Evolutionary conservation across 2,113 vertebrate species (phyloP), one percentile per base, ranked within the genome.

Genomic region (Brachyhypopomus gauderio): DNA sequence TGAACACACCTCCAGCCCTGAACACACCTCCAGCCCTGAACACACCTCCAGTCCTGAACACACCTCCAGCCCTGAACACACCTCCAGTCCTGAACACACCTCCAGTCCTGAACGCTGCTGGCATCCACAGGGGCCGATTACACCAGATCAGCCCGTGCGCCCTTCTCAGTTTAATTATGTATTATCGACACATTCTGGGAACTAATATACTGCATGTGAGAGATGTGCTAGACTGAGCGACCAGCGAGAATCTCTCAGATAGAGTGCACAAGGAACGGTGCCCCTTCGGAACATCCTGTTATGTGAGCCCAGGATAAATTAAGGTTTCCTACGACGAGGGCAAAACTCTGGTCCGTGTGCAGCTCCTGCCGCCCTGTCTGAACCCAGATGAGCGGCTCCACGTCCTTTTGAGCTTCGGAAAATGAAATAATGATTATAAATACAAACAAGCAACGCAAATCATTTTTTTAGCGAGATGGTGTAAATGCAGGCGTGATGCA

Each of bases 181-280:
- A 78, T n/a, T 22, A 3, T 14, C 34, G 45, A 56, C 64, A 52
- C 63, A 69, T 55, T 36, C 59, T 48, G 25, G 63, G 22, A 52
- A 48, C 36, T 63, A 48, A 64, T 69, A 59, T 70, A 59, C 12
- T 59, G 8, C 23, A 62, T 30, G 14, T 41, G 56, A 14, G 30
- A 79, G 55, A 34, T 56, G 17, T 77, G 27, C 36, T 58, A 56
- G 45, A 69, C 62, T 55, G 76, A 78, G 48, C 38, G 55, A 30
- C 5, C 38, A 59, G 12, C 27, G 23, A 20, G 38, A 22, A 66
- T 38, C 62, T 55, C 3, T 69, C 4, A 78, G 27, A 64, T 36
- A 45, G 34, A 27, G 27, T 41, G 7, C n/a, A 22, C 63, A 58
- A 36, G 12, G 6, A 17, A 59, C 16, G 25, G 5, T 20, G 38